A percentile compares a stretch with the other conserved stretches of the same genome.
phyloP scores from a whole-genome alignment of 2,888 invertebrate genomes.

The Amblyjoppa proteus region DNA sequence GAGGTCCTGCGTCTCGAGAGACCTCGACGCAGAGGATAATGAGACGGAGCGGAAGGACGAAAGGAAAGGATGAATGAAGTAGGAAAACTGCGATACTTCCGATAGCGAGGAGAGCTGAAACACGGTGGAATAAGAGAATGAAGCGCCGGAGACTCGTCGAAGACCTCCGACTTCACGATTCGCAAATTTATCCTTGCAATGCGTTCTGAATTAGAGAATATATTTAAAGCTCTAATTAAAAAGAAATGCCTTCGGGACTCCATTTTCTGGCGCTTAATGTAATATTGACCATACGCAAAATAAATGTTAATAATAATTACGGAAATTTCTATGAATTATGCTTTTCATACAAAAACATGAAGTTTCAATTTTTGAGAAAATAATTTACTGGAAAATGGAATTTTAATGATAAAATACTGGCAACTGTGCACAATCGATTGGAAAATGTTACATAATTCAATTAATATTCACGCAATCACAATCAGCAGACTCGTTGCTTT shows the following conservation, averaged over 20 bases:
- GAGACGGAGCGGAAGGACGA: constrained; percentile 7
- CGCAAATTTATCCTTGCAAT: constrained; percentile 49
- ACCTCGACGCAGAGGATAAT: constrained; percentile 8
- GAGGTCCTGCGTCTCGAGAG: constrained; percentile 19
- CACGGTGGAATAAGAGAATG: constrained; percentile 44
- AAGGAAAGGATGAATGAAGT: constrained; percentile 33
- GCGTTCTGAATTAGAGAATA: constrained; percentile 51
- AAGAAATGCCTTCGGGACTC: constrained; percentile 50
- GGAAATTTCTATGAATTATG: too few species aligned
- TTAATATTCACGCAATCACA: too few species aligned
- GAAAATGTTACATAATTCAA: not conserved
- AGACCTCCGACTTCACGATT: constrained; percentile 54
- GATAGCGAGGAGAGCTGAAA: constrained; percentile 24
- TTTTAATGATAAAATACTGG: not conserved
- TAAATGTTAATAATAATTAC: too few species aligned
- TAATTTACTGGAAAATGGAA: not conserved
- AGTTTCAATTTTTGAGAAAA: not conserved
- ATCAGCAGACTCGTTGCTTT: too few species aligned
- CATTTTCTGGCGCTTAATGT: constrained; percentile 50
- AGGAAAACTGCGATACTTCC: constrained; percentile 35
- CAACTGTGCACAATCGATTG: not conserved
- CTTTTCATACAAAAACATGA: not conserved
- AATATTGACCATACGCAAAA: constrained; percentile 15
- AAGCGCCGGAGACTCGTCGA: constrained; percentile 54
- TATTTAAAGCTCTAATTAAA: constrained; percentile 61